phyloP scores from a whole-genome alignment of 2,888 invertebrate species.

The Hoplodrina ambigua region DNA sequence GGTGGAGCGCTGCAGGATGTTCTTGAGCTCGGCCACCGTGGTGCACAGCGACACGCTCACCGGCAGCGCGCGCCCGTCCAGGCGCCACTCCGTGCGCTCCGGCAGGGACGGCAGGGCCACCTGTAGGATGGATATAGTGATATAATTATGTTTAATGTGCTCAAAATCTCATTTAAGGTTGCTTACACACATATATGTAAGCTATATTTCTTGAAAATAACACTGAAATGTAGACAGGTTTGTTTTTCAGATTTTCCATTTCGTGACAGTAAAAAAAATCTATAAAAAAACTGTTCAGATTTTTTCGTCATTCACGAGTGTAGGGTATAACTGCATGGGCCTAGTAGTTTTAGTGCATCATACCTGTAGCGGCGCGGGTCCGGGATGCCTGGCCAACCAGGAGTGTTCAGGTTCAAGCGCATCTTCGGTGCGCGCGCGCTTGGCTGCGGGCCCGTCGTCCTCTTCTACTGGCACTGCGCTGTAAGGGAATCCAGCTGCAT shows the following conservation, averaged over 20 bases:
- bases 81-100: conserved; percentile 98
- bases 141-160: too few species aligned
- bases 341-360: neutral
- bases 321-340: too few species aligned
- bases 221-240: too few species aligned
- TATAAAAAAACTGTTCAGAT: too few species aligned
- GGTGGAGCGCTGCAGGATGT: conserved; percentile 95
- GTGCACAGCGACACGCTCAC: conserved; percentile 95
- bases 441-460: conserved; percentile 96
- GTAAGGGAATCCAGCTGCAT: conserved; percentile 67
- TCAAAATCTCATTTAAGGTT: too few species aligned
- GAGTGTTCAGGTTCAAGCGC: conserved; percentile 96
- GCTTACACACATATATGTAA: too few species aligned
- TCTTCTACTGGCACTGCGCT: conserved; percentile 72
- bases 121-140: conserved; percentile 49
- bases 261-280: too few species aligned
- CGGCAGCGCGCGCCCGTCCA: conserved; percentile 96
- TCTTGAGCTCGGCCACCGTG: conserved; percentile 96
- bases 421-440: conserved; percentile 97
- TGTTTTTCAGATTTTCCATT: too few species aligned
- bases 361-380: conserved; percentile 88
- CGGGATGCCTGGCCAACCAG: conserved; percentile 81
- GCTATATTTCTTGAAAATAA: too few species aligned
- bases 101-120: conserved; percentile 95
- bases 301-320: too few species aligned